Base-by-base conservation (phyloP, 2,113 vertebrate genomes). In the Furnarius figulus region DNA sequence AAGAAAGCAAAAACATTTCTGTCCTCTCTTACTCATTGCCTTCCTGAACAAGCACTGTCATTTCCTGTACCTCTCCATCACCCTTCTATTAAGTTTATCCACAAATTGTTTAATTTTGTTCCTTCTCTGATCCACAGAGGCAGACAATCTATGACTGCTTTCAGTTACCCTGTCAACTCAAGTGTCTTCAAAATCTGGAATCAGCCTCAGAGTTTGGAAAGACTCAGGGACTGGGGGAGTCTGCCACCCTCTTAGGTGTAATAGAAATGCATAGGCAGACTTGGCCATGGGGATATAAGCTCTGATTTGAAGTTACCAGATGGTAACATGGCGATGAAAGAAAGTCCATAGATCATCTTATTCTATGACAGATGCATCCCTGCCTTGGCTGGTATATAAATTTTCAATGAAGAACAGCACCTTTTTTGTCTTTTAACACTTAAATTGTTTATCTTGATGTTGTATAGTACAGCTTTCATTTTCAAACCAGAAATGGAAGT, bases 281-380 rank as follows among this genome's bases (percentile, higher is more conserved):
- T n/a, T 8, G 3, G 35, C 12, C 39, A 11, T 2, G 8, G 37
- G 33, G 31, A 39, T 68, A 3, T 22, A 4, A 0, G 1, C 21
- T 70, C 30, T 67, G 35, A 55, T 79, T 42, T 66, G 65, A 80
- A 59, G 37, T 46, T 75, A 72, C 20, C 50, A 70, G 23, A 5
- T 65, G 61, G 47, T 56, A 76, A 80, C 1, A 1, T 28, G n/a
- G 14, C 66, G 35, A 33, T 62, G 33, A 40, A 47, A 76, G 49
- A 12, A 62, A 84, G 16, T 49, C 21, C 9, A 4, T 33, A 58
- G 33, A 40, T 47, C 24, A 42, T 56, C 35, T 74, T 70, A 13
- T 19, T 79, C 83, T n/a, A 17, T 16, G 50, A 35, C 17, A 66
- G 49, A 47, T 74, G 23, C 44, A 19, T 58, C 59, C 12, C 37